These are phyloP conservation scores for Coracias cyanogaster DNA, from an alignment of 2,797 vertebrate species.

Conservation along the genomic window DNA sequence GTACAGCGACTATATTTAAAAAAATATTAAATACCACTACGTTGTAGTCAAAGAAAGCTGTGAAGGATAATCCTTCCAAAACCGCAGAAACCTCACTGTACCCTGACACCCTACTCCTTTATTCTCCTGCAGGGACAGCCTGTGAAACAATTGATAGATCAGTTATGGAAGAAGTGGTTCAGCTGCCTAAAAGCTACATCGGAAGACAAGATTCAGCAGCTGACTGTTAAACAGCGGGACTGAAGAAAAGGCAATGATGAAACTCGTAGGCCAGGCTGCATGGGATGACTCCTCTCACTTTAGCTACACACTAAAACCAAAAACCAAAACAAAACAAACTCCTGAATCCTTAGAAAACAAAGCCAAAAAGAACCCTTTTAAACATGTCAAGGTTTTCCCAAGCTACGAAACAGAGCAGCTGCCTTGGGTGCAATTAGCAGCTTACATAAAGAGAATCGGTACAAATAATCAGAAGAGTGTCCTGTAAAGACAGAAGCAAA, in stretches of 20 bases:
- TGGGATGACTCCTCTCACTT: background rate
- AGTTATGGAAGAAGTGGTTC: background rate
- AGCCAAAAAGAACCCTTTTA: background rate
- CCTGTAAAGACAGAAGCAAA: background rate
- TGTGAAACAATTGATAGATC: background rate
- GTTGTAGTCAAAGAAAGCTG: background rate
- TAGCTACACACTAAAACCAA: background rate
- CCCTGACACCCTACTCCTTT: background rate
- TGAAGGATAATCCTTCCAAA: background rate
- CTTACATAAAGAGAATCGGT: background rate
- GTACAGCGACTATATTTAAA: background rate
- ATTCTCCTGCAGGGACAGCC: background rate
- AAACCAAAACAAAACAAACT: background rate
- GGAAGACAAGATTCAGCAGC: background rate
- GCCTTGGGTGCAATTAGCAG: background rate
- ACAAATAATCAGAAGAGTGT: background rate
- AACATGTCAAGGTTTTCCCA: background rate
- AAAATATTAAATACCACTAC: background rate
- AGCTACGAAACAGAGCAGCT: background rate
- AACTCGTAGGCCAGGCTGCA: background rate
- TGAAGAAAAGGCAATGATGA: background rate
- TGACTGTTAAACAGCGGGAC: background rate
- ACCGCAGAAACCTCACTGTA: background rate
- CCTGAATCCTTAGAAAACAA: background rate
- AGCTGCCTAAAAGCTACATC: background rate